These are phyloP conservation scores for Alouatta caraya DNA, from an alignment of 2,797 vertebrate genomes.

Conservation along the genomic window DNA sequence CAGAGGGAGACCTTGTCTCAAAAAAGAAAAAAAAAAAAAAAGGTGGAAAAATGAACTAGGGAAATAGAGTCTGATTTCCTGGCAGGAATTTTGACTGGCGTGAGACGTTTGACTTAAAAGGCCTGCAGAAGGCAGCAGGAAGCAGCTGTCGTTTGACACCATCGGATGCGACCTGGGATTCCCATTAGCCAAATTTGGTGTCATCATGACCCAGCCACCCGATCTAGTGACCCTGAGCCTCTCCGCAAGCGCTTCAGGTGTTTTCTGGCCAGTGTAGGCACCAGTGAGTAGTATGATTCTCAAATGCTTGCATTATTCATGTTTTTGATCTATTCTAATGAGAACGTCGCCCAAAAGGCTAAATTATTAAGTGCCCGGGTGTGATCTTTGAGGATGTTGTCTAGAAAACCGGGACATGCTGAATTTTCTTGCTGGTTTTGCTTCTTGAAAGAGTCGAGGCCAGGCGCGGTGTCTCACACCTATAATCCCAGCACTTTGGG, in stretches of 20 bases:
- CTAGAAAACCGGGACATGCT: not conserved
- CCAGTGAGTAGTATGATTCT: conserved; percentile 44
- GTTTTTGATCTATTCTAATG: conserved; percentile 69
- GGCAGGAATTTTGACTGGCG: not conserved
- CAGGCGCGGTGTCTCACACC: too few species aligned
- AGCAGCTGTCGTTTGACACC: not conserved
- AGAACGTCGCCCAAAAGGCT: conserved; percentile 67
- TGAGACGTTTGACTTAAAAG: not conserved
- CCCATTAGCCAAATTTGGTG: conserved; percentile 68
- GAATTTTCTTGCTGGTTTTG: conserved; percentile 52
- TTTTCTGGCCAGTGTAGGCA: conserved; percentile 62
- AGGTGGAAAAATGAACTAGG: not conserved
- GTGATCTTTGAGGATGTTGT: not conserved
- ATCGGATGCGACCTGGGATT: conserved; percentile 39
- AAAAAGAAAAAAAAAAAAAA: too few species aligned
- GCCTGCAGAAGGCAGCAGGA: not conserved
- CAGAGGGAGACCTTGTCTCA: too few species aligned
- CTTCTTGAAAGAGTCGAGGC: not conserved
- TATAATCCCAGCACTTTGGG: too few species aligned
- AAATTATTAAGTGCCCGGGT: conserved; percentile 66
- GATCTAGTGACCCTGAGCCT: conserved; percentile 64
- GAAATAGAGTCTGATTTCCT: not conserved
- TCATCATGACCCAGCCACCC: conserved; percentile 63
- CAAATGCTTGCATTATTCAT: conserved; percentile 67
- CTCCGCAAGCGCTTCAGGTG: conserved; percentile 31